Evolutionary conservation across 2,888 invertebrate genomes (phyloP), one percentile per base, ranked within the genome.

Genomic region (Tortricodes alternella): DNA sequence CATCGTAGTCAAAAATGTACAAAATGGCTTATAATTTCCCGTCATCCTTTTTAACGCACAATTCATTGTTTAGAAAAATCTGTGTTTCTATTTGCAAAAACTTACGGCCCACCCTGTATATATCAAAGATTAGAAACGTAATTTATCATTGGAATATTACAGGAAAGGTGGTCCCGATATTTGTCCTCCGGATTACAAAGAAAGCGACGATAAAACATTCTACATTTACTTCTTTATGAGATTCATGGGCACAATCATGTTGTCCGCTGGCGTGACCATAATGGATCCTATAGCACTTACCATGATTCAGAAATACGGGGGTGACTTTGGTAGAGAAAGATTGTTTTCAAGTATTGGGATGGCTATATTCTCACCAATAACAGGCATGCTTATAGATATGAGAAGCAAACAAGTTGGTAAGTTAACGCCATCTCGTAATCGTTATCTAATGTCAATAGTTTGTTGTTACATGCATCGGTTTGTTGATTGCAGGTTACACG

Each of bases 211-310:
- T 71, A 93, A 92, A 65, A 93, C 95, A 1, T 97, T 97, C 76
- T 96, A 96, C 93, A 92, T 95, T 59, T 97, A 97, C 76, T 96
- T 97, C 76, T 83, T 94, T 50, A 73, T 97, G 60, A 90, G 96
- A 73, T 94, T 97, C 65, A 85, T 96, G 67, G 96, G 95, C 1
- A 96, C 95, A 23, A 94, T 96, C 3, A 95, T 95, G 93, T 89
- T 96, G 73, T 94, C 95, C 3, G 96, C 96, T 21, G 95, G 96
- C n/a, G 95, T 96, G 0, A 96, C 96, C 8, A 95, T 97, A 52
- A 94, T 97, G 93, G 97, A 97, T 83, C 96, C 97, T 0, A 96
- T 97, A 61, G 96, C 96, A 0, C 85, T 97, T 60, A 95, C 95
- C 8, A 94, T 96, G 93, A 95, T 97, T 63, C 96, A 96, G 78